phyloP scores from a whole-genome alignment of 2,113 vertebrate species.

The Hypomesus transpacificus region DNA sequence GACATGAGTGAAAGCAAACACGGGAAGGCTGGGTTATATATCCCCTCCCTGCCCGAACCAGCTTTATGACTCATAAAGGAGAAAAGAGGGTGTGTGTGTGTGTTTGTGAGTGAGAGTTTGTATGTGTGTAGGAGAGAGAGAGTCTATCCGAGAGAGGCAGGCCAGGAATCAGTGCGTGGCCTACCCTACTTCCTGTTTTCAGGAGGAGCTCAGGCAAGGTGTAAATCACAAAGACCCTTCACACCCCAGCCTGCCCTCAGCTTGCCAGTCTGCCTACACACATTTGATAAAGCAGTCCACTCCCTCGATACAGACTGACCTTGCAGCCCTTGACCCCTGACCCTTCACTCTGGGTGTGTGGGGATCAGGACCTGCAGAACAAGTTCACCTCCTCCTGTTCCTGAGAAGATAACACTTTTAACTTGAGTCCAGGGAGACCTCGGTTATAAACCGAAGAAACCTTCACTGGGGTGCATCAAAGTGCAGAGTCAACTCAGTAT shows the following conservation, averaged over 20 bases:
- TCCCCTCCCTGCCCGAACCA: neutral
- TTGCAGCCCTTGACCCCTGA: neutral
- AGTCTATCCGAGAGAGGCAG: neutral
- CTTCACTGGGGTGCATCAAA: no score
- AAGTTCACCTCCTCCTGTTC: neutral
- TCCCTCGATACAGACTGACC: constrained; percentile 6
- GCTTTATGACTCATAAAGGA: constrained; percentile 19
- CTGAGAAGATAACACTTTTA: no score
- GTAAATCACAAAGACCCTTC: constrained; percentile 31
- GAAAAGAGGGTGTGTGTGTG: no score
- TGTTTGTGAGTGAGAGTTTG: no score
- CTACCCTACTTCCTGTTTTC: constrained; percentile 16
- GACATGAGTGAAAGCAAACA: constrained; percentile 8
- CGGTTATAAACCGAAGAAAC: no score
- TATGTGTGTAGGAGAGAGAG: no score
- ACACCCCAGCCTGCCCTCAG: constrained; percentile 11
- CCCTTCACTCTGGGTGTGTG: neutral
- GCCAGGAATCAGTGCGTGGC: constrained; percentile 20
- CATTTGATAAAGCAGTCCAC: constrained; percentile 16
- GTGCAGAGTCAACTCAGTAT: no score
- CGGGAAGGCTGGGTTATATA: constrained; percentile 1
- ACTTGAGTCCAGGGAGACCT: no score
- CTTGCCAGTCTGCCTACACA: constrained; percentile 5
- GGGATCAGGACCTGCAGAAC: constrained; percentile 19
- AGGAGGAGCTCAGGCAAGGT: neutral